Conservation (phyloP, 1,140 invertebrate genomes). For the Euschistus heros region DNA sequence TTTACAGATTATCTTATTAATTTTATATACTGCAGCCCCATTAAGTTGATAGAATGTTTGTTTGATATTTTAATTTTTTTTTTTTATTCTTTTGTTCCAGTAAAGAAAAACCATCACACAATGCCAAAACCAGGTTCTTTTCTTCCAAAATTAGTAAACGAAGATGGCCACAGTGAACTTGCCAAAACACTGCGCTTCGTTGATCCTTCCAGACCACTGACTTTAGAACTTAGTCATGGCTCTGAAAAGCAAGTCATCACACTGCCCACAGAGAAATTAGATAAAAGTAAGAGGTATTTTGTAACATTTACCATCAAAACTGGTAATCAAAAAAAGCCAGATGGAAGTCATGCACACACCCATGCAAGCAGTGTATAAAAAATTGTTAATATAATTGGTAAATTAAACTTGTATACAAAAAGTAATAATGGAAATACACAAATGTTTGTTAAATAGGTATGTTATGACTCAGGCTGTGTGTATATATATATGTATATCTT, state of each 20-base stretch:
- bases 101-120: conserved; percentile 55
- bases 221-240: conserved; percentile 65
- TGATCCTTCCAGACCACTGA: conserved; percentile 39
- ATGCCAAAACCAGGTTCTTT: conserved; percentile 52
- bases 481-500: no score
- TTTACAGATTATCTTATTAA: no score
- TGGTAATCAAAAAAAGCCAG: conserved; percentile 21
- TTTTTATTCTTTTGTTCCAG: conserved; percentile 45
- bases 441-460: no score
- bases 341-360: conserved; percentile 15
- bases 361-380: conserved; percentile 27
- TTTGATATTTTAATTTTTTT: background rate
- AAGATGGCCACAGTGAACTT: conserved; percentile 31
- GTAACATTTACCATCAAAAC: conserved; percentile 81
- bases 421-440: no score
- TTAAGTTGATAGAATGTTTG: no score
- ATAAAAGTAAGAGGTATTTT: conserved; percentile 78
- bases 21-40: no score
- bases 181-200: conserved; percentile 32
- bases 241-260: conserved; percentile 72
- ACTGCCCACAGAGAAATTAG: conserved; percentile 68
- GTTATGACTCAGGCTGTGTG: no score
- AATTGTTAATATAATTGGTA: background rate
- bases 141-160: conserved; percentile 47
- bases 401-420: no score